phyloP scores from a whole-genome alignment of 2,888 invertebrate species.

The Drosophila meridionalis region DNA sequence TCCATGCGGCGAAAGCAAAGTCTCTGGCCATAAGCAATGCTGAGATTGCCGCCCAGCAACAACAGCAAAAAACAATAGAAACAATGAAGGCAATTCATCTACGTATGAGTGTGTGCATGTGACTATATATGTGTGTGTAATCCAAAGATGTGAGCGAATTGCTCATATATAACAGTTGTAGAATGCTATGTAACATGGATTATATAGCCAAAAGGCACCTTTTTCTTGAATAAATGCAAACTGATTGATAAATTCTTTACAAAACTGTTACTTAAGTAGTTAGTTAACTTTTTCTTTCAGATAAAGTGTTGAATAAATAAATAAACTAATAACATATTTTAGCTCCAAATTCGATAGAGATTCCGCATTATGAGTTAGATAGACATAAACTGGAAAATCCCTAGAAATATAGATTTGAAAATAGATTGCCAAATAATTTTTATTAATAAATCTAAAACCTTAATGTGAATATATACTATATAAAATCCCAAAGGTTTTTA shows the following conservation, averaged over 20 bases:
- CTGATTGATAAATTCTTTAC: neutral
- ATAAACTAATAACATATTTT: no score
- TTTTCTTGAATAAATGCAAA: neutral
- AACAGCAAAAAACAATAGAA: constrained; percentile 12
- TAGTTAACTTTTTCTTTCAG: no score
- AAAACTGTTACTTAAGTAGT: neutral
- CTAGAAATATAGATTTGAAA: no score
- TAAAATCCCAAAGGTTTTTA: no score
- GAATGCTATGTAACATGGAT: neutral
- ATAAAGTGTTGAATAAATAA: no score
- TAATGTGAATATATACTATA: no score
- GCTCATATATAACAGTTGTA: constrained; percentile 1
- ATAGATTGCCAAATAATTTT: no score
- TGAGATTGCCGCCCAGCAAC: constrained; percentile 40
- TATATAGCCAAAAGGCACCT: no score
- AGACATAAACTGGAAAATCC: no score
- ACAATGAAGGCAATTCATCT: constrained; percentile 12
- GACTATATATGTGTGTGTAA: neutral
- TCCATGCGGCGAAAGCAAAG: neutral
- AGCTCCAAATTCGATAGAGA: no score
- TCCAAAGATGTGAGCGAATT: neutral
- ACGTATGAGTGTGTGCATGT: neutral
- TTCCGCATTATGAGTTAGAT: no score
- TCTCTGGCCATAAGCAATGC: constrained; percentile 32
- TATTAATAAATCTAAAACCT: no score